Conservation (phyloP, 2,113 vertebrate species). For the Microcebus griseorufus region DNA sequence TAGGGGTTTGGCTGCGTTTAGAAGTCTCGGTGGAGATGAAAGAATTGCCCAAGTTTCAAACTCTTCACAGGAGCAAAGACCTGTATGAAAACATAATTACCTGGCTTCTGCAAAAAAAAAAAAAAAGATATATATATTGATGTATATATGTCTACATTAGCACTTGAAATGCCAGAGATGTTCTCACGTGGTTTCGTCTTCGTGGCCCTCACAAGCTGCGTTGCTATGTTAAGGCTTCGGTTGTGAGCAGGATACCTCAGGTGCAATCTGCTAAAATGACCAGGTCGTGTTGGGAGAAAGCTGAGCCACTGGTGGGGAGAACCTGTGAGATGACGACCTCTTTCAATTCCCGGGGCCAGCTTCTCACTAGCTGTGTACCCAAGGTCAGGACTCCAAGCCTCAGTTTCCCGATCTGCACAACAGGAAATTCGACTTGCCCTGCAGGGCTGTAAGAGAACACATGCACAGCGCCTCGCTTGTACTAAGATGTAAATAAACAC, state of each 20-base stretch:
- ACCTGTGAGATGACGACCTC: background rate
- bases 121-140: background rate
- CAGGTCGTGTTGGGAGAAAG: background rate
- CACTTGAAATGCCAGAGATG: background rate
- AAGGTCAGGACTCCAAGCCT: background rate
- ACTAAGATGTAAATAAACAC: background rate
- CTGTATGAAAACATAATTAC: background rate
- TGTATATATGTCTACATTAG: background rate
- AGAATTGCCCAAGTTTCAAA: slow-evolving; percentile 3
- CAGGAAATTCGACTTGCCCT: background rate
- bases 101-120: background rate
- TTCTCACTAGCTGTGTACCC: background rate
- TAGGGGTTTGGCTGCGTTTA: background rate
- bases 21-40: background rate
- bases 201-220: background rate
- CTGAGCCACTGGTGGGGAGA: background rate
- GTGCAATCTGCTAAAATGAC: background rate
- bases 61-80: background rate
- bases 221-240: background rate
- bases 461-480: rapidly evolving
- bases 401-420: background rate
- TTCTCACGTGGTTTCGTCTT: background rate
- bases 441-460: background rate
- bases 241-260: background rate
- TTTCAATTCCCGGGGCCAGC: background rate